Base-by-base conservation (phyloP, 2,888 invertebrate genomes). In the Chelonus formosanus region DNA sequence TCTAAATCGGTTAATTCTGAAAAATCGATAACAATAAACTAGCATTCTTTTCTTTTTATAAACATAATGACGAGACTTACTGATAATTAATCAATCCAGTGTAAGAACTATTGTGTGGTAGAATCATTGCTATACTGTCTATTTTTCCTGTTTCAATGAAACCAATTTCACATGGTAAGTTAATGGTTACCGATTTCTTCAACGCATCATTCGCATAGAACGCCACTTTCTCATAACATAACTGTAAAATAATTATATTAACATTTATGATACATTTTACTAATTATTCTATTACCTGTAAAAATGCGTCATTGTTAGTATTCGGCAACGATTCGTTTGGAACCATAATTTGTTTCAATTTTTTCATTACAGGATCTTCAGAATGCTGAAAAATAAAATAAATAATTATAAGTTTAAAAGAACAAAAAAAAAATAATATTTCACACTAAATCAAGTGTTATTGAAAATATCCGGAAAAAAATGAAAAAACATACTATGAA, bases 201-300 rank as follows among this genome's bases (percentile, higher is more conserved):
- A 75, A 63, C 0, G 68, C 72, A 20, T 76, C 75, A n/a, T 72
- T 75, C 31, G 73, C 35, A 44, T 73, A 76, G 61, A 80, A 79
- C 2, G 75, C 81, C 3, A 78, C 73, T 31, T 69, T 75, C 10
- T 71, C 70, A 4, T 55, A n/a, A 65, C 81, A 81, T 3, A 79
- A 71, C 80, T 80, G 36, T 20, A 8, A 53, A 32, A 53, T 7
- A 32, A 54, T 54, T 35, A n/a, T 54, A 0, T 34, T 3, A 32
- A 8, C 8, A 6, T 34, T 54, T n/a, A n/a, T 7, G 4, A 7
- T 7, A 35, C n/a, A 40, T 10, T 55, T 43, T 43, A 5, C 7
- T 36, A 0, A 43, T 44, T 5, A 7, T 44, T 44, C 8, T 44
- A 7, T 7, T 68, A 80, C 80, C 72, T 78, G 74, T 0, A 69